A percentile compares a stretch with the other conserved stretches of the same genome.
Conservation (phyloP, 2,113 vertebrate species). For the Thamnophis sirtalis region DNA sequence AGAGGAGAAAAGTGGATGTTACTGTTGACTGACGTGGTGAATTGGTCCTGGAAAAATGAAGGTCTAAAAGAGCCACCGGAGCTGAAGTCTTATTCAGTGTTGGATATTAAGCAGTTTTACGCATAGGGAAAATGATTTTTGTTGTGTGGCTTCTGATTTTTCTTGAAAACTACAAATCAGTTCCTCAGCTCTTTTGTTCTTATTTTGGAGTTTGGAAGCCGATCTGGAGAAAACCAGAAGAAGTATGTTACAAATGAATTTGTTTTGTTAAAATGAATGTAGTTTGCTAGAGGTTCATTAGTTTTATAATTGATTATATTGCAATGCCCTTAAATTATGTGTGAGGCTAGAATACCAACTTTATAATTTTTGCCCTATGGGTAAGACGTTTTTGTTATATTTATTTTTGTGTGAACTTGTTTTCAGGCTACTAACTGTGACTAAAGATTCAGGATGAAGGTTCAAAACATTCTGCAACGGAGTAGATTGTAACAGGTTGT, state of each 20-base stretch:
- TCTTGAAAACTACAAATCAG: neutral
- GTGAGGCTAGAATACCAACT: neutral
- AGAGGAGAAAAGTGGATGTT: fast-evolving
- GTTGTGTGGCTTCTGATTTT: neutral
- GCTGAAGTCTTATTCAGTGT: neutral
- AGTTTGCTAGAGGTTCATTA: constrained; percentile 7
- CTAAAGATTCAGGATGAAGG: neutral
- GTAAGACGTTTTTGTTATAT: neutral
- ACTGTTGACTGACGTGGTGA: neutral
- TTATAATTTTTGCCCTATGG: neutral
- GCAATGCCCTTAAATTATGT: constrained; percentile 1
- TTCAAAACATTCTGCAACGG: neutral
- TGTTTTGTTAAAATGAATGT: constrained; percentile 2
- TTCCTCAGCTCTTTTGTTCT: neutral
- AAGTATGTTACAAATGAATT: neutral
- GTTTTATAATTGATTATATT: constrained; percentile 10
- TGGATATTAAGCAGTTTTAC: fast-evolving
- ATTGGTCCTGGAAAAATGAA: neutral
- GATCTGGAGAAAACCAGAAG: neutral
- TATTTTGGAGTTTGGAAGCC: constrained; percentile 7
- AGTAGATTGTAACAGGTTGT: constrained; percentile 6
- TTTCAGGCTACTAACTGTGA: constrained; percentile 1
- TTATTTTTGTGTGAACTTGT: constrained; percentile 18
- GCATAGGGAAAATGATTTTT: neutral
- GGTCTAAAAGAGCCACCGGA: constrained; percentile 11